Conservation (phyloP, 23 tunicate genomes). For the Ciona savignyi region DNA sequence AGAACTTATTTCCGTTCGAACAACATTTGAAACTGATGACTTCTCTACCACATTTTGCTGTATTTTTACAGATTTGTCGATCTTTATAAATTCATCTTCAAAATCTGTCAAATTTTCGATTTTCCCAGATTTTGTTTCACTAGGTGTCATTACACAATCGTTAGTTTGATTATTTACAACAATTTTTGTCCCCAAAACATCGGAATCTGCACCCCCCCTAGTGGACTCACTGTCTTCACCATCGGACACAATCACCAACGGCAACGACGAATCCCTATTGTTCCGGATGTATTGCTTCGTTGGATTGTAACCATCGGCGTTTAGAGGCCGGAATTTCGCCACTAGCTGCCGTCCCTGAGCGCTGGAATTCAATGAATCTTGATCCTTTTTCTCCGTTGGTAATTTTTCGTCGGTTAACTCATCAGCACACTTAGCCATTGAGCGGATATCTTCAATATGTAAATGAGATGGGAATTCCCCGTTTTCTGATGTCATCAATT, state of each 20-base stretch:
- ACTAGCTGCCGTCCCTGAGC: not conserved
- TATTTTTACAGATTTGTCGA: no score
- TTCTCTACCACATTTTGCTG: no score
- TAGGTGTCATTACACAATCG: no score
- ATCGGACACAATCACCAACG: not conserved
- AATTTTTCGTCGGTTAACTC: not conserved
- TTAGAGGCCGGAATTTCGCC: not conserved
- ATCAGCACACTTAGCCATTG: not conserved
- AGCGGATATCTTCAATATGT: not conserved
- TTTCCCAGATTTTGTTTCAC: no score
- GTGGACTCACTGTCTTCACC: no score
- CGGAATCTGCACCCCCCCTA: no score
- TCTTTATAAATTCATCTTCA: no score
- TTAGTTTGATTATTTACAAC: no score
- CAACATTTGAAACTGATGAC: no score
- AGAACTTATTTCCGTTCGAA: no score
- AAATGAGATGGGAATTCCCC: not conserved
- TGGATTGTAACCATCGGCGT: not conserved
- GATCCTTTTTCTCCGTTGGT: not conserved
- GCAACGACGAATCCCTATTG: not conserved
- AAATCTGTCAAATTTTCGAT: no score
- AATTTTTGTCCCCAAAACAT: no score
- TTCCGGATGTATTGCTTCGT: not conserved
- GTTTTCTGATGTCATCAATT: not conserved
- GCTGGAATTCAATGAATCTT: not conserved